Conservation (phyloP, 2,797 vertebrate genomes). For the Microhierax caerulescens region DNA sequence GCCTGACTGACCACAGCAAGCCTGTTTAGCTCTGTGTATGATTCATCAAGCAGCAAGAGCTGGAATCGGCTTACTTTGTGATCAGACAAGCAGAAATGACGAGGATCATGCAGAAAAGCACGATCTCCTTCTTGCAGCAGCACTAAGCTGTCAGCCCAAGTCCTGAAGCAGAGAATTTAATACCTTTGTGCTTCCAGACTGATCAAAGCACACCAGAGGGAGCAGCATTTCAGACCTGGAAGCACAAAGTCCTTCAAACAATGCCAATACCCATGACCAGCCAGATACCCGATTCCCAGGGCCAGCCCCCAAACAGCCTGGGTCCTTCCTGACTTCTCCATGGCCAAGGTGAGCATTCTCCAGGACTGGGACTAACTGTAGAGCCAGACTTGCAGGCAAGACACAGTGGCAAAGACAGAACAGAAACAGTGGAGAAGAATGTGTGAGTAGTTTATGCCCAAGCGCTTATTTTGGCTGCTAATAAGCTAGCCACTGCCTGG, state of each 20-base stretch:
- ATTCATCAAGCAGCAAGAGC: not conserved
- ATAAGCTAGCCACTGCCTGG: not conserved
- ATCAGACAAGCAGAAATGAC: not conserved
- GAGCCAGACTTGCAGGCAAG: rapidly evolving
- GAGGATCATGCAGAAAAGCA: not conserved
- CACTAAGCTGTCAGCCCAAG: not conserved
- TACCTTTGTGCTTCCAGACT: not conserved
- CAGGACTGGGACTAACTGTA: not conserved
- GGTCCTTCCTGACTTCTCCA: not conserved
- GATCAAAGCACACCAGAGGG: not conserved
- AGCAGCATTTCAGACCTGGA: not conserved
- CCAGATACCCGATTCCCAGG: not conserved
- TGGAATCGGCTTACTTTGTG: not conserved
- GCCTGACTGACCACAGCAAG: not conserved
- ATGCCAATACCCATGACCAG: not conserved
- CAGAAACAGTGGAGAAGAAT: not conserved
- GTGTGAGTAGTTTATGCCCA: not conserved
- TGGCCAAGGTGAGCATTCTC: not conserved
- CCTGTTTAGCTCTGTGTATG: not conserved
- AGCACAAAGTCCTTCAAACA: not conserved
- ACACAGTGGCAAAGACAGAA: not conserved
- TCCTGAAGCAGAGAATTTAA: not conserved
- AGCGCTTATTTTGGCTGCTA: not conserved
- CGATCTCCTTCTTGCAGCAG: not conserved
- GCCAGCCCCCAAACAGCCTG: not conserved